These are phyloP conservation scores for Papilio xuthus DNA, from an alignment of 1,140 invertebrate genomes.

Conservation along the genomic window DNA sequence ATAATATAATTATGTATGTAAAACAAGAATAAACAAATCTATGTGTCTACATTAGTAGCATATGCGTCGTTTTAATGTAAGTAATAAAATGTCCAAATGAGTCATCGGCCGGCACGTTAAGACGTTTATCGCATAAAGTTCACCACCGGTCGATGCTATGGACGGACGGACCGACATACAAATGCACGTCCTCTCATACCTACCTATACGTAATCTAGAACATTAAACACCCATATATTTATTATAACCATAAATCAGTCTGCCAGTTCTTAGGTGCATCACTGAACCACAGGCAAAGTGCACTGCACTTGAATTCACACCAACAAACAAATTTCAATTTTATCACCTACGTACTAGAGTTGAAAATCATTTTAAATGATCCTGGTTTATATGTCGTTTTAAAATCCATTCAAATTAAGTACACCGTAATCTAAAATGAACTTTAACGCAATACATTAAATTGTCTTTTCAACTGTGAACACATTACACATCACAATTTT, in stretches of 20 bases:
- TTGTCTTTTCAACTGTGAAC: conserved; percentile 54
- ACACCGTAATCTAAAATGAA: conserved; percentile 51
- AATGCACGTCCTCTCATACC: neutral
- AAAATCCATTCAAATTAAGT: conserved; percentile 23
- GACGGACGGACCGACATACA: neutral
- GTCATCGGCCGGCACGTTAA: conserved; percentile 18
- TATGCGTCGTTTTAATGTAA: conserved; percentile 12
- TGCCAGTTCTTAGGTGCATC: conserved; percentile 67
- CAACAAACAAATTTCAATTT: conserved; percentile 38
- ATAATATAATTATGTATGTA: neutral
- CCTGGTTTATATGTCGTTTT: conserved; percentile 38
- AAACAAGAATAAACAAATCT: neutral
- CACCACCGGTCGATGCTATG: conserved; percentile 27
- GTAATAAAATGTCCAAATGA: conserved; percentile 22
- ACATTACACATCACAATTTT: conserved; percentile 48
- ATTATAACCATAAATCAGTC: conserved; percentile 75
- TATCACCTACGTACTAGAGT: conserved; percentile 25
- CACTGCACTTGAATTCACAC: conserved; percentile 55
- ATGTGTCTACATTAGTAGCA: conserved; percentile 1
- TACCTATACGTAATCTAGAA: conserved; percentile 53
- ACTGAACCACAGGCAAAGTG: conserved; percentile 64
- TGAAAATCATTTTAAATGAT: conserved; percentile 33
- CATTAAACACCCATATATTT: conserved; percentile 71
- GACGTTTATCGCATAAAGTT: conserved; percentile 25
- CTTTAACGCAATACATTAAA: conserved; percentile 56